A percentile compares a stretch with the other conserved stretches of the same genome.
Conservation (phyloP, 2,797 vertebrate genomes). For the Brachymystax lenok region DNA sequence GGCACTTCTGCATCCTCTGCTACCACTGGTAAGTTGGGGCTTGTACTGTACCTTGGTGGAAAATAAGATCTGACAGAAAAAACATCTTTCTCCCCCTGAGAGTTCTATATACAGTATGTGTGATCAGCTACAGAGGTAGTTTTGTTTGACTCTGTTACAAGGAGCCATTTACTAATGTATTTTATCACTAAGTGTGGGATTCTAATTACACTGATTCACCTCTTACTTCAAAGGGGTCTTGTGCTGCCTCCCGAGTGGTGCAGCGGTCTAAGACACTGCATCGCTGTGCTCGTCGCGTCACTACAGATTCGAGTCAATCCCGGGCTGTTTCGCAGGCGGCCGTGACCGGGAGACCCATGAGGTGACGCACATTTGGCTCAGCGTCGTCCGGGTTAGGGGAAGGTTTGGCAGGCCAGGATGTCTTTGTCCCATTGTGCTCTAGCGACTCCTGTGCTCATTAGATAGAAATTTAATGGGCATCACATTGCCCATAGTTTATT, state of each 20-base stretch:
- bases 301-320: no score
- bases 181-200: slow-evolving; percentile 14
- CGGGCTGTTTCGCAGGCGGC: no score
- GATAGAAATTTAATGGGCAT: slow-evolving; percentile 39
- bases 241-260: neutral
- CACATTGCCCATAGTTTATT: slow-evolving; percentile 26
- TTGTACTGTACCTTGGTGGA: neutral
- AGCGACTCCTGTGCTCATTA: slow-evolving; percentile 31
- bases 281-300: no score
- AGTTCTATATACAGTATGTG: neutral
- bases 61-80: neutral
- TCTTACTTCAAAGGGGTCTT: slow-evolving; percentile 39
- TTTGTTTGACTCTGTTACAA: slow-evolving; percentile 7
- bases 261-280: no score
- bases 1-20: neutral
- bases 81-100: no score
- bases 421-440: no score
- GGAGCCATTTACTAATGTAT: slow-evolving; percentile 28
- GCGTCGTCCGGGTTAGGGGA: no score
- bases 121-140: neutral
- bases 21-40: neutral
- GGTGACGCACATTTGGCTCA: no score
- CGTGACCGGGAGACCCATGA: no score
- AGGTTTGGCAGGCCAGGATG: no score
- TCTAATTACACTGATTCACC: slow-evolving; percentile 46